Evolutionary conservation across 2,113 vertebrate species (phyloP), one percentile per base, ranked within the genome.

Genomic region (Talpa occidentalis): DNA sequence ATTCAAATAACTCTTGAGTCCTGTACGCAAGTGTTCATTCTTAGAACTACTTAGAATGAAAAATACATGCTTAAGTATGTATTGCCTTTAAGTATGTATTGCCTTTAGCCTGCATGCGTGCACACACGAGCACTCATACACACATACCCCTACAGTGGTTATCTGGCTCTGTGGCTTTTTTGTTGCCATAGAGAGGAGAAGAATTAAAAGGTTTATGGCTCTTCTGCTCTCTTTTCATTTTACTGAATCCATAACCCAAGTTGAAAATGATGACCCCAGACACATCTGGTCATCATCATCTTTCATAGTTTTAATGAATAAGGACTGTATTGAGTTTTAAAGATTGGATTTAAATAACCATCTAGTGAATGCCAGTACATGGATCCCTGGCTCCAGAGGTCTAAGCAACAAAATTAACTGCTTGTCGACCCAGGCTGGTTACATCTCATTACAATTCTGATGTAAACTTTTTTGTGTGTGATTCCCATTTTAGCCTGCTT

Each of bases 301-400:
- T 95, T 97, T 96, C 92, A 94, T 85, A 91, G 88, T 96, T 97
- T 97, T 97, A 97, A 97, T 97, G 84, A 97, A 56, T 82, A 97
- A 94, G 82, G 90, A 93, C 91, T 89, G 80, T 32, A 69, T 77
- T 21, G 90, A 93, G 59, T 95, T 97, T 96, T 96, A 88, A 97
- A 96, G 89, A 96, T 96, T 90, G 96, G 86, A 94, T 97, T 90
- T 96, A 97, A 98, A 97, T 19, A 49, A 90, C 97, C 66, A 92
- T 92, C 88, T 87, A 94, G 96, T 96, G 97, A 97, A 98, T 97
- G 81, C 0, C 67, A 66, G 76, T 96, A 97, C 96, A 97, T 44
- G 95, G 97, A 97, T 98, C 96, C 97, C 94, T 85, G 89, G 84
- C 69, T 98, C 87, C 88, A 85, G 54, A 96, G 87, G 73, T 93